Evolutionary conservation across 2,797 vertebrate genomes (phyloP).

Genomic region (Halcyon chelicuti): DNA sequence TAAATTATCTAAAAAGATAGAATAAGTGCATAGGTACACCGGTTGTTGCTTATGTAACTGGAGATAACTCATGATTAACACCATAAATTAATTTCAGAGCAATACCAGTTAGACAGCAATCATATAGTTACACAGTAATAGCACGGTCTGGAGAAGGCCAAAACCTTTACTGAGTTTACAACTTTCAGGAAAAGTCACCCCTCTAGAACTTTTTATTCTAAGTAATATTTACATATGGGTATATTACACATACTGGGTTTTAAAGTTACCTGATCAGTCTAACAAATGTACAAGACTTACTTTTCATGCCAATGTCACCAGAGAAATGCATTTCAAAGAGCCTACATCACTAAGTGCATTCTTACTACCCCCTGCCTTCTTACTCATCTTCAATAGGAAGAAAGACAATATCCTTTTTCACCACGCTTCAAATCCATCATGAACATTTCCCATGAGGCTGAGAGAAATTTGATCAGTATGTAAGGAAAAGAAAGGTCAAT

Average conservation of each 20-base stretch:
- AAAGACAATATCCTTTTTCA: neutral
- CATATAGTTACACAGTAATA: neutral
- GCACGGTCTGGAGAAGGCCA: neutral
- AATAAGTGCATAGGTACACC: neutral
- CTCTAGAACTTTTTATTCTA: neutral
- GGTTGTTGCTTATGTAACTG: neutral
- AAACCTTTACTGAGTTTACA: neutral
- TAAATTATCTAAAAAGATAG: neutral
- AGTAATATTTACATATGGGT: neutral
- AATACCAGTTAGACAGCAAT: neutral
- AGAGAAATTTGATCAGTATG: neutral
- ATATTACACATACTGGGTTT: neutral
- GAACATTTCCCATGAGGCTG: neutral
- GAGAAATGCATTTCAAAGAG: neutral
- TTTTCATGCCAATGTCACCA: neutral
- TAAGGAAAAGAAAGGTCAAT: neutral
- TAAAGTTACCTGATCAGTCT: neutral
- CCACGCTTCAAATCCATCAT: neutral
- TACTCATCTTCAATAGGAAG: neutral
- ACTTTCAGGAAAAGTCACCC: neutral
- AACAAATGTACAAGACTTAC: neutral
- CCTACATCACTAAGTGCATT: neutral
- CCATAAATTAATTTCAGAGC: neutral
- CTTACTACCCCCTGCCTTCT: fast-evolving
- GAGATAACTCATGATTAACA: neutral